Base-by-base conservation (phyloP, 1,140 invertebrate species). In the Heliconius himera region DNA sequence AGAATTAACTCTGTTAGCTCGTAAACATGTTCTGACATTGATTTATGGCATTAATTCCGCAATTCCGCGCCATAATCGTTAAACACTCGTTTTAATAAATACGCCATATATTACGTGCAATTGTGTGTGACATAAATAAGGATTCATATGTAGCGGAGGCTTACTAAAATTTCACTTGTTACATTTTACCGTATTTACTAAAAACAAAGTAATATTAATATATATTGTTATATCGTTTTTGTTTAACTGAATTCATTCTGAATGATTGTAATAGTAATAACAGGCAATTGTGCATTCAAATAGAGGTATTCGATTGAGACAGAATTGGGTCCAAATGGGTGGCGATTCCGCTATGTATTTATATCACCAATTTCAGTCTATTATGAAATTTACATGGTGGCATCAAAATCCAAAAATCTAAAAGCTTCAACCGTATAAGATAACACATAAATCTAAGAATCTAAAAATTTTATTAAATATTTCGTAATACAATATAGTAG, bases 1-100 rank as follows among this genome's bases (percentile, higher is more conserved):
- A 91, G 89, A 90, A 92, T 92, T 94, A 92, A 94, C 90, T 92
- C 90, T 91, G 91, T 91, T 91, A 91, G 89, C 91, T 90, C 91
- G 90, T 94, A 94, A 94, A 94, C 90, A 93, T 91, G 89, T 89
- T 88, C 87, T 85, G 89, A 92, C 92, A 88, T 91, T 92, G 92
- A 93, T 94, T 92, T 92, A 94, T 91, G 78, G 85, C 84, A 90
- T 94, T 93, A 93, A 93, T 91, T 91, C 89, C 89, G 81, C 84
- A 86, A 89, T 88, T 87, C 88, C 86, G 79, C 81, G 82, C 86
- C 83, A 89, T 90, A 91, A 92, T 90, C 86, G 85, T 93, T 89
- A 90, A 92, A 91, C 84, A 89, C 87, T 85, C 87, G 83, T 89
- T 89, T 88, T 83, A 88, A 87, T 90, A 87, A 90, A 87, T 90